Evolutionary conservation across 2,888 invertebrate genomes (phyloP).

Genomic region (Cremastobaeus sp.): DNA sequence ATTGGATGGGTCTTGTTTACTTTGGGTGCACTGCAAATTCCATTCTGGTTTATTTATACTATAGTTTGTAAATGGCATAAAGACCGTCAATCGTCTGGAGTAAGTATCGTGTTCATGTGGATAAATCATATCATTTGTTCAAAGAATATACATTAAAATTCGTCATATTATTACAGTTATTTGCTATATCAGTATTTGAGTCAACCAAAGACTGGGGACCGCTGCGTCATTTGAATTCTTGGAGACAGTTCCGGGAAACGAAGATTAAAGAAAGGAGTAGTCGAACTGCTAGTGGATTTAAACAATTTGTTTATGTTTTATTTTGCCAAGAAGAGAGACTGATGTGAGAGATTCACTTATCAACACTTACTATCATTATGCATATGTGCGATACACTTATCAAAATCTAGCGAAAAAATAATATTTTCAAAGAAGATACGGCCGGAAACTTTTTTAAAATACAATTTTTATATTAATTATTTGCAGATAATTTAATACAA

Average conservation of each 20-base stretch:
- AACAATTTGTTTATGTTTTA: conserved; percentile 62
- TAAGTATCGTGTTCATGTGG: too few relatives aligned
- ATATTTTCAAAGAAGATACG: too few relatives aligned
- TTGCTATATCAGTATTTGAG: conserved; percentile 68
- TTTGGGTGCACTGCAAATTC: conserved; percentile 79
- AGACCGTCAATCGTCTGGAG: conserved; percentile 62
- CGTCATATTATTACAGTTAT: too few relatives aligned
- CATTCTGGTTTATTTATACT: conserved; percentile 77
- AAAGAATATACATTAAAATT: too few relatives aligned
- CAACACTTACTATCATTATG: too few relatives aligned
- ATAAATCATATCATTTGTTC: too few relatives aligned
- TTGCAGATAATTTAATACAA: too few relatives aligned
- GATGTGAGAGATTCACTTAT: conserved; percentile 24
- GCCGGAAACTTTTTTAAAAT: too few relatives aligned
- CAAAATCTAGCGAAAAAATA: too few relatives aligned
- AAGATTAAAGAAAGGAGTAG: conserved; percentile 64
- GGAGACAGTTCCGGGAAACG: conserved; percentile 73
- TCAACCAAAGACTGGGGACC: conserved; percentile 77
- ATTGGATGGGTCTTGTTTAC: conserved; percentile 80
- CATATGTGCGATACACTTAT: too few relatives aligned
- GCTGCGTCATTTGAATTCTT: conserved; percentile 70
- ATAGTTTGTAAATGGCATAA: conserved; percentile 67
- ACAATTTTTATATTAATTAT: too few relatives aligned
- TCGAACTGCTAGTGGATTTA: conserved; percentile 52
- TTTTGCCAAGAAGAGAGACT: conserved; percentile 56